These are phyloP conservation scores for Carapus acus DNA, from an alignment of 2,797 vertebrate genomes.

Conservation along the genomic window DNA sequence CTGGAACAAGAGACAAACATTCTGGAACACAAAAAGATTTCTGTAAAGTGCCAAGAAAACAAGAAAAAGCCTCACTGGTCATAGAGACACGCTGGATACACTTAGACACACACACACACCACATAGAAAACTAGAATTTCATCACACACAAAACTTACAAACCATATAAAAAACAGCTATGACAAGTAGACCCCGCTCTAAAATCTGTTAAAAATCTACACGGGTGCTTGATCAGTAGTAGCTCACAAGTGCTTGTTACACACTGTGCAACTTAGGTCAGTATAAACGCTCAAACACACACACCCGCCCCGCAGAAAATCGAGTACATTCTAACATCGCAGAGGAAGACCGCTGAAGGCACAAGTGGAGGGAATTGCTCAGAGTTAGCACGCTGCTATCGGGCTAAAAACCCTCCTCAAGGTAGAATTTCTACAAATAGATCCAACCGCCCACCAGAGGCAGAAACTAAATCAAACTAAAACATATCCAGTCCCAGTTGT, in stretches of 20 bases:
- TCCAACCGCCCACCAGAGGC: background rate
- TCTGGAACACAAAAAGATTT: constrained; percentile 47
- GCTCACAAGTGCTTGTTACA: constrained; percentile 36
- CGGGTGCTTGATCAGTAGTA: constrained; percentile 61
- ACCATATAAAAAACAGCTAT: constrained; percentile 39
- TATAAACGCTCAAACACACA: constrained; percentile 27
- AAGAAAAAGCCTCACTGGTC: constrained; percentile 48
- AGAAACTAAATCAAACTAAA: background rate
- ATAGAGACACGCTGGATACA: constrained; percentile 17
- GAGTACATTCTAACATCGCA: constrained; percentile 57
- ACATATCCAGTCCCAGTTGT: constrained; percentile 33
- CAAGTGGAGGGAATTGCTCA: constrained; percentile 27
- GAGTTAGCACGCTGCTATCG: constrained; percentile 8
- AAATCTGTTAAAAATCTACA: constrained; percentile 30
- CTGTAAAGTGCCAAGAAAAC: constrained; percentile 64
- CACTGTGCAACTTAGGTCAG: constrained; percentile 47
- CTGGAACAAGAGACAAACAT: constrained; percentile 35
- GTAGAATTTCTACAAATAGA: constrained; percentile 28
- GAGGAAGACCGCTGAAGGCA: constrained; percentile 59
- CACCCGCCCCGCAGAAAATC: background rate
- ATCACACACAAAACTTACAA: constrained; percentile 37
- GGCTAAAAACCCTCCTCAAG: constrained; percentile 13
- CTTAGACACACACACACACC: constrained; percentile 17
- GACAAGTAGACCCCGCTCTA: constrained; percentile 33
- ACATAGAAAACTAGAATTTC: constrained; percentile 61